A percentile compares a stretch with the other conserved stretches of the same genome.
phyloP scores from a whole-genome alignment of 2,888 invertebrate species.

The Acanthosoma haemorrhoidale region DNA sequence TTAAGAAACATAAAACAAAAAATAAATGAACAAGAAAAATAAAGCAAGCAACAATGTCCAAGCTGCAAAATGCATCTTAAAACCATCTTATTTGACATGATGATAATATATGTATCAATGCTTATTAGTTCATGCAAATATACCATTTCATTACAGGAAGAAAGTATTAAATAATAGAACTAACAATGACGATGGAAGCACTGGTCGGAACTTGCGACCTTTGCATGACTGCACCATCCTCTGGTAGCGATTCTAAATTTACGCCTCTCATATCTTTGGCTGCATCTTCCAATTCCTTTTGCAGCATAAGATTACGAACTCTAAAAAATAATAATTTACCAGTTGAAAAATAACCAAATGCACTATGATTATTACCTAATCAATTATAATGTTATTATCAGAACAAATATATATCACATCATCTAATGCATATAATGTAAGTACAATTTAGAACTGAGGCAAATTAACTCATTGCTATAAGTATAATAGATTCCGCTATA shows the following conservation, averaged over 20 bases:
- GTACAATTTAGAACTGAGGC: too few relatives aligned
- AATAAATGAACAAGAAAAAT: not conserved
- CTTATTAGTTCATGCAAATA: not conserved
- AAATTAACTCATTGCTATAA: too few relatives aligned
- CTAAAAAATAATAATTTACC: slow-evolving; percentile 54
- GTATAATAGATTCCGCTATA: too few relatives aligned
- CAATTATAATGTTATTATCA: too few relatives aligned
- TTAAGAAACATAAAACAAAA: not conserved
- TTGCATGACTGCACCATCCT: slow-evolving; percentile 45
- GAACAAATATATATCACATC: too few relatives aligned
- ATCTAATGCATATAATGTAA: too few relatives aligned
- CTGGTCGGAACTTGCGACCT: slow-evolving; percentile 59
- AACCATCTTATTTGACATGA: not conserved
- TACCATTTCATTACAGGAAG: not conserved
- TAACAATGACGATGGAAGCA: slow-evolving; percentile 69
- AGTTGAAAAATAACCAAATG: slow-evolving; percentile 26
- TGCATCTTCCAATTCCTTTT: slow-evolving; percentile 87
- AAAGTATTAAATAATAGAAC: slow-evolving; percentile 45
- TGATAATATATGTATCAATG: not conserved
- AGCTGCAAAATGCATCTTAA: not conserved
- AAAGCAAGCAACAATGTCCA: not conserved
- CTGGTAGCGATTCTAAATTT: slow-evolving; percentile 48
- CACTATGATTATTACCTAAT: too few relatives aligned
- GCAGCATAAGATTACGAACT: slow-evolving; percentile 79
- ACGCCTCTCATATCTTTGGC: slow-evolving; percentile 63